phyloP scores from a whole-genome alignment of 2,113 vertebrate genomes.

The Paramisgurnus dabryanus region DNA sequence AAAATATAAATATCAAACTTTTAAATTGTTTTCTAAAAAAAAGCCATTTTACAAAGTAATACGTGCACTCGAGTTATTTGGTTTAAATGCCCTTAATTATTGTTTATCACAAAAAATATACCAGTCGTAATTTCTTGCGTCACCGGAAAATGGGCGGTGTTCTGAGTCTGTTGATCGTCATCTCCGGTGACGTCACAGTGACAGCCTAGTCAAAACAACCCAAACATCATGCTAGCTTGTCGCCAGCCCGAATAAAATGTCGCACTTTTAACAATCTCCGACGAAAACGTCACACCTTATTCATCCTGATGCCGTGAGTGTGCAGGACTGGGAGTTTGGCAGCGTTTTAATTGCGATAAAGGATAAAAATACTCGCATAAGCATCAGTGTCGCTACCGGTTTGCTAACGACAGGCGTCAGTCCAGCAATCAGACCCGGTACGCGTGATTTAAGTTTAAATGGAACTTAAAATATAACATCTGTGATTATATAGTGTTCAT shows the following conservation, averaged over 20 bases:
- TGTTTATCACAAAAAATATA: no score
- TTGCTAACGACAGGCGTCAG: conserved; percentile 34
- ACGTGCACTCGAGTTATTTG: no score
- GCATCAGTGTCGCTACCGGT: conserved; percentile 13
- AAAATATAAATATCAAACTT: no score
- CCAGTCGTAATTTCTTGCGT: no score
- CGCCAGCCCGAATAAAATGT: not conserved
- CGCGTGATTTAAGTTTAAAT: not conserved
- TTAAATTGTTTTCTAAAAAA: no score
- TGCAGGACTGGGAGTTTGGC: not conserved
- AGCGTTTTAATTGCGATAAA: not conserved
- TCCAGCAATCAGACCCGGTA: conserved; percentile 20
- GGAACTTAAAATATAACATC: not conserved
- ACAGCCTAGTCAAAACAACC: conserved; percentile 44
- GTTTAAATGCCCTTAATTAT: no score
- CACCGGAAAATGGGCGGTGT: no score
- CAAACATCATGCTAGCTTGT: conserved; percentile 38
- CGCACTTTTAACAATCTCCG: not conserved
- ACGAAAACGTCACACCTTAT: not conserved
- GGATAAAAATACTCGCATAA: not conserved
- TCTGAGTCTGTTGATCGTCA: not conserved
- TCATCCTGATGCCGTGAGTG: not conserved
- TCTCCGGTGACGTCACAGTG: conserved; percentile 26
- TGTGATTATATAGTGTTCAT: not conserved
- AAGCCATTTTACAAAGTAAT: no score